Evolutionary conservation across 2,888 invertebrate species (phyloP).

Genomic region (Aleiodes testaceus): DNA sequence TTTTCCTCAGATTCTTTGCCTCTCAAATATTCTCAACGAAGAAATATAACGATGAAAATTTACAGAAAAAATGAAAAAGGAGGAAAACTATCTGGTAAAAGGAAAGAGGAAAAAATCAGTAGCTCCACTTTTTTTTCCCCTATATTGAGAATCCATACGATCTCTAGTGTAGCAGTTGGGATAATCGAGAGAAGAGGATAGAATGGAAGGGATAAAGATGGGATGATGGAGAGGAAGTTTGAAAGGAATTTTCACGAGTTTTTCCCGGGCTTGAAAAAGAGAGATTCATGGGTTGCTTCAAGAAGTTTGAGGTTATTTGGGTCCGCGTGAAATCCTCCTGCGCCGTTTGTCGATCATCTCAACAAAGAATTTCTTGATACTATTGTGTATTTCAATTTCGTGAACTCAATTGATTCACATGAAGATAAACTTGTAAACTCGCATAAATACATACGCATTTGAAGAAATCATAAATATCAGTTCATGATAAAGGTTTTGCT

Average conservation of each 20-base stretch:
- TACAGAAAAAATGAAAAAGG: neutral
- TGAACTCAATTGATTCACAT: conserved; percentile 19
- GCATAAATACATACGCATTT: neutral
- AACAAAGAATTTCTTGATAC: conserved; percentile 52
- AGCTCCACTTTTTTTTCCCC: neutral
- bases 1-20: conserved; percentile 16
- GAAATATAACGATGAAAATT: conserved; percentile 2
- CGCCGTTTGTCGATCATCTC: conserved; percentile 44
- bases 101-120: neutral
- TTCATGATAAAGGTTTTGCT: conserved; percentile 5
- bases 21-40: neutral
- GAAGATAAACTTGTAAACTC: neutral
- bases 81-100: neutral
- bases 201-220: conserved; percentile 1
- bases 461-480: neutral
- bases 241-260: conserved; percentile 48
- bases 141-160: conserved; percentile 24
- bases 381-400: conserved; percentile 48
- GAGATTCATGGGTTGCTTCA: conserved; percentile 19
- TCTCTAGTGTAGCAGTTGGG: conserved; percentile 2
- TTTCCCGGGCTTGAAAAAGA: conserved; percentile 17
- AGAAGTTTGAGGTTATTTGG: conserved; percentile 21
- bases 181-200: conserved; percentile 4
- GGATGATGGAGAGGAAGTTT: conserved; percentile 15
- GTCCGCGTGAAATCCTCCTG: conserved; percentile 47